phyloP scores from a whole-genome alignment of 2,888 invertebrate species.

The Galerucella nymphaeae region DNA sequence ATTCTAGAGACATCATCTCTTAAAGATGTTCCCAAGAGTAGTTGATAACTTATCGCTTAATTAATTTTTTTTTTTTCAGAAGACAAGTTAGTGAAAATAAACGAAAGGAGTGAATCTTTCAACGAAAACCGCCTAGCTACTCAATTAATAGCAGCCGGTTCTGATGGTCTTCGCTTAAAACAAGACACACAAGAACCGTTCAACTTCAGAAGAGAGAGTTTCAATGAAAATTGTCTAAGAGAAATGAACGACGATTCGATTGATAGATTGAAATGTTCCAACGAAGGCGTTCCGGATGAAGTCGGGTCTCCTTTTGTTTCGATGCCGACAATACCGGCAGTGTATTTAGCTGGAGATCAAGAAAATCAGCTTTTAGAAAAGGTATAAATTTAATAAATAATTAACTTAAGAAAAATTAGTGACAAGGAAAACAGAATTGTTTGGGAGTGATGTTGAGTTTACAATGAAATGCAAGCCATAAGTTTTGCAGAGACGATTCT shows the following conservation, averaged over 20 bases:
- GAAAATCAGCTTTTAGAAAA: slow-evolving; percentile 72
- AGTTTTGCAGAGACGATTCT: no score
- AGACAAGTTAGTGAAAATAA: slow-evolving; percentile 56
- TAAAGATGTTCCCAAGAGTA: no score
- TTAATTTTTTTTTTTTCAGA: slow-evolving; percentile 28
- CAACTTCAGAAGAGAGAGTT: slow-evolving; percentile 61
- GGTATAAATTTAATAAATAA: slow-evolving; percentile 58
- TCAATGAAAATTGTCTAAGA: slow-evolving; percentile 63
- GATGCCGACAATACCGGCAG: slow-evolving; percentile 68
- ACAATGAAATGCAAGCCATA: no score
- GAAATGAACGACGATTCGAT: slow-evolving; percentile 55
- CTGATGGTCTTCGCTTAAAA: slow-evolving; percentile 15
- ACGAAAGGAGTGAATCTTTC: slow-evolving; percentile 63
- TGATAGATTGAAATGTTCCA: slow-evolving; percentile 56
- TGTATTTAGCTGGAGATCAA: slow-evolving; percentile 66
- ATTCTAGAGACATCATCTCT: no score
- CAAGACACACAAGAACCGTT: slow-evolving; percentile 50
- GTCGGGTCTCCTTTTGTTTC: slow-evolving; percentile 66
- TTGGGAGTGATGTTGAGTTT: no score
- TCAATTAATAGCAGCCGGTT: slow-evolving; percentile 44
- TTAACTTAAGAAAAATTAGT: no score
- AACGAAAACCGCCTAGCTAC: slow-evolving; percentile 61
- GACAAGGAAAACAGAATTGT: no score
- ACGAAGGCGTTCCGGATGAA: slow-evolving; percentile 57
- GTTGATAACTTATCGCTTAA: no score